Evolutionary conservation across 30 jellyfish, hydroid and myxozoan genomes (phyloP).

Genomic region (Mastigias papua): DNA sequence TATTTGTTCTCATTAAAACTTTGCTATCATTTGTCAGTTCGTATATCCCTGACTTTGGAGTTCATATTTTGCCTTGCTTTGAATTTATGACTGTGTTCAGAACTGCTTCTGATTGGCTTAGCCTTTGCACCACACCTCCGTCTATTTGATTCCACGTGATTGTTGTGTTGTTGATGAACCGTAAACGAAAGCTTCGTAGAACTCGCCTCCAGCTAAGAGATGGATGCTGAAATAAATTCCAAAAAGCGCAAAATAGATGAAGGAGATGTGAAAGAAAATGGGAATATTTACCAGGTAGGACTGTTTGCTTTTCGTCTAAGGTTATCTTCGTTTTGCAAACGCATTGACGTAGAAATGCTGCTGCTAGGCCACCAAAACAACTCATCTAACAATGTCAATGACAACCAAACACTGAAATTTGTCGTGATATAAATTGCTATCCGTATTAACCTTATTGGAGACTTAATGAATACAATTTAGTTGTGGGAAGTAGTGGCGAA

Average conservation of each 20-base stretch:
- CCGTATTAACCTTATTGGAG: too few species aligned
- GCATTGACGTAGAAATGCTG: neutral
- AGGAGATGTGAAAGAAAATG: conserved; percentile 7
- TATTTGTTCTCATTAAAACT: too few species aligned
- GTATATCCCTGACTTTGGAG: too few species aligned
- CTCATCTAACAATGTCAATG: too few species aligned
- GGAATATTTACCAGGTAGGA: conserved; percentile 44
- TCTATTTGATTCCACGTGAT: conserved; percentile 3
- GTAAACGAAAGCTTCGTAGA: neutral
- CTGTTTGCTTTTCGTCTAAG: neutral
- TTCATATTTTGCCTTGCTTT: too few species aligned
- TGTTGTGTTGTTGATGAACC: conserved; percentile 4
- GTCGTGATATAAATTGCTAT: too few species aligned
- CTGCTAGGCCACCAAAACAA: neutral
- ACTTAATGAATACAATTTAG: too few species aligned
- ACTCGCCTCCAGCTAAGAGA: conserved; percentile 1
- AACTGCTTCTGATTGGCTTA: conserved; percentile 19
- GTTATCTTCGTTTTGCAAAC: neutral
- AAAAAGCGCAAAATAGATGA: conserved; percentile 41
- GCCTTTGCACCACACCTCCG: conserved; percentile 5
- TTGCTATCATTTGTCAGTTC: too few species aligned
- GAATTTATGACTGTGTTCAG: neutral
- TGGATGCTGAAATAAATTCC: conserved; percentile 54
- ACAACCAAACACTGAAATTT: too few species aligned
- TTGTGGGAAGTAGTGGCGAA: too few species aligned